Evolutionary conservation across 1,140 invertebrate species (phyloP).

Genomic region (Pemphigus obesinymphae): DNA sequence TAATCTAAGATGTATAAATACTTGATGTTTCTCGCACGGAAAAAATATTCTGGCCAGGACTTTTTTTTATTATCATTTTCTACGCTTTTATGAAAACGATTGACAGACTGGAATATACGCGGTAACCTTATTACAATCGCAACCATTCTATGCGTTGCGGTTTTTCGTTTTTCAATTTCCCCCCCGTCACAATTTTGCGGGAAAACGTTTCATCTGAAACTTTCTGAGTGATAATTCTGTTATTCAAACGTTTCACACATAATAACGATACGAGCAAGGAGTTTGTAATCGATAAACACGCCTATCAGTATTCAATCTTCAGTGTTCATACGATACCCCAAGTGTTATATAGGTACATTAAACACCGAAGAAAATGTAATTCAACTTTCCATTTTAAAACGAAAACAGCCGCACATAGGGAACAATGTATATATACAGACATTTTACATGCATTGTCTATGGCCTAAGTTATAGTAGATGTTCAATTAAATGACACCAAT

Average conservation of each 20-base stretch:
- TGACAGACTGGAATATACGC: neutral
- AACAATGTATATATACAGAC: no score
- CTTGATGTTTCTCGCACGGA: no score
- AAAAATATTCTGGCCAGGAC: neutral
- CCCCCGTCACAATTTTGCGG: neutral
- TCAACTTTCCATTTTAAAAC: no score
- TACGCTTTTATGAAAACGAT: neutral
- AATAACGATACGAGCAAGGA: neutral
- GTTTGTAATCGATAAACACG: neutral
- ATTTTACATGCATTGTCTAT: no score
- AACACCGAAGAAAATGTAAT: no score
- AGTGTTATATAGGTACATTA: no score
- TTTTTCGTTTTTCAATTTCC: neutral
- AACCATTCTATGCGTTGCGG: neutral
- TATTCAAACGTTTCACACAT: neutral
- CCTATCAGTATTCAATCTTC: no score
- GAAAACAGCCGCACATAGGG: no score
- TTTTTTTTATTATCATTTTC: neutral
- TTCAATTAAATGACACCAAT: no score
- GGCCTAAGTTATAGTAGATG: no score
- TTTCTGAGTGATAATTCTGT: neutral
- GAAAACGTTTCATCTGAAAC: neutral
- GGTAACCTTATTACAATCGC: neutral
- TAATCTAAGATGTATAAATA: no score
- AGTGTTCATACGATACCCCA: no score